Evolutionary conservation across 1,140 invertebrate species (phyloP).

Genomic region (Drosophila burlai): DNA sequence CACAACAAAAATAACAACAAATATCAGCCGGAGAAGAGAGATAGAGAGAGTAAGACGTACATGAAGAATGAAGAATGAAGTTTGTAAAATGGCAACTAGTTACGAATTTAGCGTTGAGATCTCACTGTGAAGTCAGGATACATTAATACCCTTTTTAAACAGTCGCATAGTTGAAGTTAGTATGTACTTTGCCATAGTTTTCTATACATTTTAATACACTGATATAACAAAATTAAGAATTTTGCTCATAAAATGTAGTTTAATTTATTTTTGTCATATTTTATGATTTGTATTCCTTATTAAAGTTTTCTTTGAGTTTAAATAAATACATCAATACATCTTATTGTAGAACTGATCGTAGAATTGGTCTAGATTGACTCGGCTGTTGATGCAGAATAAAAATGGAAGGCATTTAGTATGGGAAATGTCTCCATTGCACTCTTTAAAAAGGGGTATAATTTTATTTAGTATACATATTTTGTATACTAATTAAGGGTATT

Average conservation of each 20-base stretch:
- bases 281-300: too few relatives aligned
- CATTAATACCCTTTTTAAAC: not conserved
- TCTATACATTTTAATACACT: not conserved
- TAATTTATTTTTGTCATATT: too few relatives aligned
- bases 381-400: not conserved
- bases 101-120: constrained; percentile 12
- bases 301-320: too few relatives aligned
- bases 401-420: not conserved
- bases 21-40: not conserved
- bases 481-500: constrained; percentile 13
- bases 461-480: too few relatives aligned
- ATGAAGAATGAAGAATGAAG: constrained; percentile 27
- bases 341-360: not conserved
- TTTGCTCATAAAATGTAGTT: too few relatives aligned
- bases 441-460: too few relatives aligned
- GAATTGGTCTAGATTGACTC: not conserved
- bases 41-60: constrained; percentile 8
- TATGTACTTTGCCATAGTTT: not conserved
- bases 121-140: not conserved
- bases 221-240: too few relatives aligned
- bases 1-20: constrained; percentile 32
- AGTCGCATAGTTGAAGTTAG: not conserved
- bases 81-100: constrained; percentile 37
- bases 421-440: not conserved
- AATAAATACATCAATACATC: too few relatives aligned